Percentiles rank a stretch among this genome's conserved stretches.
phyloP scores from a whole-genome alignment of 2,797 vertebrate genomes.

The Lepus oiostolus region DNA sequence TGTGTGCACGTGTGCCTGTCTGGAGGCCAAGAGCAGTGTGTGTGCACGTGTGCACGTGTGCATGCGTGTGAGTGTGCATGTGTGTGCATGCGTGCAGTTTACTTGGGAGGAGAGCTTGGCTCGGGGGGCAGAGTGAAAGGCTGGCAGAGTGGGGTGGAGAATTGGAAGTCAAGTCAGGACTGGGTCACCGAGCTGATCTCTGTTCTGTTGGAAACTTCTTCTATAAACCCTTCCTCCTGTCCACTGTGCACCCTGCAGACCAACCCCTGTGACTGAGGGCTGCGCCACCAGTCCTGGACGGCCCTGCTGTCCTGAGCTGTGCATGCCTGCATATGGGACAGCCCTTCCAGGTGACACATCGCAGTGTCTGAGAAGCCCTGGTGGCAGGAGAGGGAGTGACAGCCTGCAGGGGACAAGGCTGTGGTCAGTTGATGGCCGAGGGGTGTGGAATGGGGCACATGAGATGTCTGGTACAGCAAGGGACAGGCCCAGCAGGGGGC shows the following conservation, averaged over 20 bases:
- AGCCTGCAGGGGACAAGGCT: not conserved
- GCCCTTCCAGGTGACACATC: not conserved
- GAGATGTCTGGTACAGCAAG: no score
- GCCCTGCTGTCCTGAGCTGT: not conserved
- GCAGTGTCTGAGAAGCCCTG: not conserved
- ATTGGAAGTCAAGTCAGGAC: not conserved
- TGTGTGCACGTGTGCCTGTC: no score
- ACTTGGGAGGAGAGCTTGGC: not conserved
- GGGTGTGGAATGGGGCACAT: not conserved
- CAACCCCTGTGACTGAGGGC: no score
- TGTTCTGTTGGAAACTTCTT: not conserved
- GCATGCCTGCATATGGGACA: not conserved
- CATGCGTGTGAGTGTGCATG: accelerated
- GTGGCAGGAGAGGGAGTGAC: not conserved
- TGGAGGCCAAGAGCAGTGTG: no score
- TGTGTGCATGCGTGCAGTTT: not conserved
- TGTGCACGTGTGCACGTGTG: no score
- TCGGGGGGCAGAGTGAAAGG: not conserved
- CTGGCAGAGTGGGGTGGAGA: not conserved
- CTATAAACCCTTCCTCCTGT: no score
- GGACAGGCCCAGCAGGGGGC: not conserved
- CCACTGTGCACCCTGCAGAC: not conserved
- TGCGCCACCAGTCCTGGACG: not conserved
- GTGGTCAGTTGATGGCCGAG: not conserved
- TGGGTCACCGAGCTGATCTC: not conserved